A percentile compares a stretch with the other conserved stretches of the same genome.
Evolutionary conservation across 2,113 vertebrate genomes (phyloP).

Genomic region (Kobus ellipsiprymnus): DNA sequence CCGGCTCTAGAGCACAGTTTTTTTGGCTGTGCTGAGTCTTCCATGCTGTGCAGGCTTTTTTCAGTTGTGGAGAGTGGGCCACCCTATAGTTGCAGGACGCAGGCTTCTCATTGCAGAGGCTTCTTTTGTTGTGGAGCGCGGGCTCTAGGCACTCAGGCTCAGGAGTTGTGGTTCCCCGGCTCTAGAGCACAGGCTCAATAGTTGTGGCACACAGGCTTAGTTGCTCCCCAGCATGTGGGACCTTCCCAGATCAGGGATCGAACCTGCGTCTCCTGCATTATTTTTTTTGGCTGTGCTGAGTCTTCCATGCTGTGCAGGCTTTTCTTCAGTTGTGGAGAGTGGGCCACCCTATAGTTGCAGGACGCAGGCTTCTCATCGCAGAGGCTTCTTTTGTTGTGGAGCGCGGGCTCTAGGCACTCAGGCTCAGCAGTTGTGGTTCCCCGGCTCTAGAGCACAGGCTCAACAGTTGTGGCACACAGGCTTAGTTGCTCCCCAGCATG

Average conservation of each 20-base stretch:
- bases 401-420: accelerated
- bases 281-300: neutral
- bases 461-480: accelerated
- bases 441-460: neutral
- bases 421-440: neutral
- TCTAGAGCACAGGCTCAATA: neutral
- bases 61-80: neutral
- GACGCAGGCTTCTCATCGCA: neutral
- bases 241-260: neutral
- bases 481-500: neutral
- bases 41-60: neutral
- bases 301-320: neutral
- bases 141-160: neutral
- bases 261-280: neutral
- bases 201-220: accelerated
- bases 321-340: neutral
- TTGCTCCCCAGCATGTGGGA: neutral
- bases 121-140: accelerated
- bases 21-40: neutral
- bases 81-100: accelerated
- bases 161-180: accelerated
- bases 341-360: neutral
- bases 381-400: neutral
- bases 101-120: neutral
- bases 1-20: neutral